Evolutionary conservation across 2,888 invertebrate species (phyloP).

Genomic region (Dicycla oo): DNA sequence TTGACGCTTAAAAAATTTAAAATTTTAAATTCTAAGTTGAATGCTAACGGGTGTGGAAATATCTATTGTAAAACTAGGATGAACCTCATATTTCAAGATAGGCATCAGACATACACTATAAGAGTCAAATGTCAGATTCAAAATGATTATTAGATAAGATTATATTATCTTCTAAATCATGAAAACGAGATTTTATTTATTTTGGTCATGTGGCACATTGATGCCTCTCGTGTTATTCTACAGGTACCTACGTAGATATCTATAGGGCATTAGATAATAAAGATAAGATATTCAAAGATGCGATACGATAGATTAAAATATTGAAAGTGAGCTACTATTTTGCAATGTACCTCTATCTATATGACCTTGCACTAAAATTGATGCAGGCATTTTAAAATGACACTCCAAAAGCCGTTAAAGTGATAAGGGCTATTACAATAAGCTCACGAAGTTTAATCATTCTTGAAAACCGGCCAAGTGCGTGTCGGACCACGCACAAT

Average conservation of each 20-base stretch:
- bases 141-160: no score
- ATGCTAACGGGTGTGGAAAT: no score
- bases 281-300: constrained; percentile 40
- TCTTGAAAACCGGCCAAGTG: no score
- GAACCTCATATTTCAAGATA: no score
- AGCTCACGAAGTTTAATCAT: background rate
- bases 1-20: no score
- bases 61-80: background rate
- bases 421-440: background rate
- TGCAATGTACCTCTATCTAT: constrained; percentile 2
- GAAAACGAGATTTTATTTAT: constrained; percentile 6
- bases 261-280: constrained; percentile 22
- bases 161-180: constrained; percentile 29
- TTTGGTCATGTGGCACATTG: constrained; percentile 3
- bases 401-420: constrained; percentile 7
- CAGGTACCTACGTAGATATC: background rate
- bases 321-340: constrained; percentile 35
- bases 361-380: constrained; percentile 22
- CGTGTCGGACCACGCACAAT: no score
- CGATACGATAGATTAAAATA: constrained; percentile 11
- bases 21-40: no score
- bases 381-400: constrained; percentile 1
- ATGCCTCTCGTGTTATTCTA: constrained; percentile 1
- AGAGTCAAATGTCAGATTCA: constrained; percentile 22
- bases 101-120: no score